phyloP scores from a whole-genome alignment of 1,140 invertebrate species.

The Apis laboriosa region DNA sequence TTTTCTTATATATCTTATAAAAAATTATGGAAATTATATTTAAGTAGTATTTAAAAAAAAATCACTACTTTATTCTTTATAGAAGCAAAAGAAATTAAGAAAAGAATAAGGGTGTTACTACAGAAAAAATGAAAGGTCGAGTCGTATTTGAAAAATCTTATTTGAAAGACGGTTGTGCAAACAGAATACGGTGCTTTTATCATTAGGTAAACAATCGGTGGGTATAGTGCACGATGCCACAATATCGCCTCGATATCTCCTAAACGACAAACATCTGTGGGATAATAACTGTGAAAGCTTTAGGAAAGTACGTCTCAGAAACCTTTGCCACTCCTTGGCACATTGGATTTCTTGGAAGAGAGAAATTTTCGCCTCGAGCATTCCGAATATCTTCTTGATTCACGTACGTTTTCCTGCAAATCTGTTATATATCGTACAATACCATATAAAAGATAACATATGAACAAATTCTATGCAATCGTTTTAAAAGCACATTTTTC shows the following conservation, averaged over 20 bases:
- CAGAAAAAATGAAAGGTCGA: neutral
- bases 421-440: neutral
- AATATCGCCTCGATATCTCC: constrained; percentile 62
- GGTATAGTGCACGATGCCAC: constrained; percentile 9
- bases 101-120: neutral
- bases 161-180: constrained; percentile 71
- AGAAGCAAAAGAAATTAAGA: neutral
- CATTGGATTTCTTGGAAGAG: constrained; percentile 45
- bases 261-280: constrained; percentile 71
- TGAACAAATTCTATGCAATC: neutral
- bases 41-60: neutral
- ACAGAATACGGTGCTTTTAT: constrained; percentile 73
- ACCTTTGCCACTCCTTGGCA: constrained; percentile 6
- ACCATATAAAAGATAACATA: neutral
- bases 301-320: constrained; percentile 55
- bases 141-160: constrained; percentile 17
- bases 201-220: constrained; percentile 74
- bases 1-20: too few relatives aligned
- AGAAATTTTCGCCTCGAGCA: constrained; percentile 50
- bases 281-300: constrained; percentile 79
- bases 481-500: neutral
- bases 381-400: constrained; percentile 9
- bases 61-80: neutral
- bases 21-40: too few relatives aligned
- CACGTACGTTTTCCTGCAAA: neutral